Evolutionary conservation across 1,140 invertebrate species (phyloP).

Genomic region (Sinella curviseta): DNA sequence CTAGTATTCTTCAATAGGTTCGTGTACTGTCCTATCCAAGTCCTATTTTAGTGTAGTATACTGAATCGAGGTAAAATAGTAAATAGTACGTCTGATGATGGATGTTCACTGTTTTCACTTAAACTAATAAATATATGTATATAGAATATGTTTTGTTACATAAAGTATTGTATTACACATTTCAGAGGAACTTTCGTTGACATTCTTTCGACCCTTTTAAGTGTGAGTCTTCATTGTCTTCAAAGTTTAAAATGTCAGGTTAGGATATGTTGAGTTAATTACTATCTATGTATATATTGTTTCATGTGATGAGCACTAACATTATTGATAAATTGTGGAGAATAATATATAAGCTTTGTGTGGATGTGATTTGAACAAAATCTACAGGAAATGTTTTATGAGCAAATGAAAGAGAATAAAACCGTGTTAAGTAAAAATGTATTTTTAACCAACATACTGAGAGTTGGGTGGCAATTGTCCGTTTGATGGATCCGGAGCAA

Average conservation of each 20-base stretch:
- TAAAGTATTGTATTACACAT: constrained; percentile 17
- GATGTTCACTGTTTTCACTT: neutral
- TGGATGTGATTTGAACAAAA: no score
- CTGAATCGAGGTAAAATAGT: neutral
- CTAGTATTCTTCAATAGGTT: no score
- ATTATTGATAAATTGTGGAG: no score
- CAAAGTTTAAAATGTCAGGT: constrained; percentile 2
- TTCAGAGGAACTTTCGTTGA: constrained; percentile 26
- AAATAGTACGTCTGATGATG: no score
- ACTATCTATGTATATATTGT: neutral
- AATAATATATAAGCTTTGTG: neutral
- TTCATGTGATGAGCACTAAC: neutral
- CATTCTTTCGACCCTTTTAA: neutral
- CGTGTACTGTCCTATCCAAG: no score
- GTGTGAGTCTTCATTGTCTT: constrained; percentile 25
- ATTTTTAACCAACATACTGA: constrained; percentile 7
- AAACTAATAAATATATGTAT: neutral
- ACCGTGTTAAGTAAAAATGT: neutral
- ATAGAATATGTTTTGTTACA: neutral
- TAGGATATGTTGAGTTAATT: constrained; percentile 16
- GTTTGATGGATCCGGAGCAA: neutral
- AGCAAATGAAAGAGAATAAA: neutral
- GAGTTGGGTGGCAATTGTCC: neutral
- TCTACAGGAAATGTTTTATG: neutral
- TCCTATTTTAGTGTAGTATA: constrained; percentile 16